Base-by-base conservation (phyloP, 2,113 vertebrate genomes). In the Peromyscus maniculatus region DNA sequence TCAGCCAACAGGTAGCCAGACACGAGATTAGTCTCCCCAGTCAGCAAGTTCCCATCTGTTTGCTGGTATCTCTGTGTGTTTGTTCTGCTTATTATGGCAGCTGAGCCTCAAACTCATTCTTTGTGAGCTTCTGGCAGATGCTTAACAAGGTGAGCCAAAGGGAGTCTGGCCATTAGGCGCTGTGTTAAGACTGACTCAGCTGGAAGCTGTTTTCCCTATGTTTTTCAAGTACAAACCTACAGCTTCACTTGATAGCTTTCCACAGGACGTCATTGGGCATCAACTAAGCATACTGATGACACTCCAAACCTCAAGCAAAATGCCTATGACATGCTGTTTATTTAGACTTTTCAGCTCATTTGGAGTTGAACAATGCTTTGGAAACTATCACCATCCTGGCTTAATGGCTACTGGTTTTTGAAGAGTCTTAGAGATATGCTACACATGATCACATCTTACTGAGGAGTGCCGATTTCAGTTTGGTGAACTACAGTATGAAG, bases 81-180 rank as follows among this genome's bases (percentile, higher is more conserved):
- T 26, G 0, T 87, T 95, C n/a, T 79, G 26, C 91, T 97, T 83
- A 94, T 96, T 78, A 84, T 15, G 96, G 67, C 89, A 97, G 92
- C 89, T 96, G 91, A 95, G 91, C 49, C 72, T 96, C 89, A 97
- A 84, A 94, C 49, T 39, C 31, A 89, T 89, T 97, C 96, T 95
- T 74, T 88, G 86, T 78, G 72, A 43, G 84, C 15, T 95, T 55
- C 77, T 78, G 62, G 59, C 87, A 93, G 64, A 89, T 89, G 64
- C 89, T 96, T 97, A 96, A 95, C 91, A 96, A 98, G 96, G 89
- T 97, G 78, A 97, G 87, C 87, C 95, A 93, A 93, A 96, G 78
- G 87, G 89, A 98, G 75, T 9, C 83, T 88, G 74, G 78, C 82
- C 49, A 55, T 87, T 87, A 95, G 77, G 49, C 75, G 31, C 86